Evolutionary conservation across 2,797 vertebrate genomes (phyloP).

Genomic region (Australoheros facetus): DNA sequence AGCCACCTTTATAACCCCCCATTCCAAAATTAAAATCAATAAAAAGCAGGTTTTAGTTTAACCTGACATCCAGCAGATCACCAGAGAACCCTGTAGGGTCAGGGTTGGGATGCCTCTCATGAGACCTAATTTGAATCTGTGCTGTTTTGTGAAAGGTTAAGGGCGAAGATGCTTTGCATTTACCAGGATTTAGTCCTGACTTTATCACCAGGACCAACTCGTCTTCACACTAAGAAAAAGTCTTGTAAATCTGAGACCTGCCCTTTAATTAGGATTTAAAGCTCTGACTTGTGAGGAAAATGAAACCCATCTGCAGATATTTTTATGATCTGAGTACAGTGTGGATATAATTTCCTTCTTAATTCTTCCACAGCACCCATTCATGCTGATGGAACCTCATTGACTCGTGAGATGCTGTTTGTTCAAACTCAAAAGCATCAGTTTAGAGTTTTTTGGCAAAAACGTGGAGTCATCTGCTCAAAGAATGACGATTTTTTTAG

Average conservation of each 20-base stretch:
- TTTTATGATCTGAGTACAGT: not conserved
- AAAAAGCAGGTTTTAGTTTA: not conserved
- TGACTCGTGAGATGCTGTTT: too few relatives aligned
- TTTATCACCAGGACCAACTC: not conserved
- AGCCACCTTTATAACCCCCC: not conserved
- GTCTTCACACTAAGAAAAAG: rapidly evolving
- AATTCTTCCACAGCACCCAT: not conserved
- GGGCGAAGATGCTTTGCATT: too few relatives aligned
- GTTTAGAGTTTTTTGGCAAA: not conserved
- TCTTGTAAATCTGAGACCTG: rapidly evolving
- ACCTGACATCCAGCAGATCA: not conserved
- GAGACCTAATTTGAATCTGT: not conserved
- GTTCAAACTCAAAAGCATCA: too few relatives aligned
- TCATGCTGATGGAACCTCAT: too few relatives aligned
- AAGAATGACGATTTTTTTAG: not conserved
- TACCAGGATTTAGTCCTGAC: not conserved
- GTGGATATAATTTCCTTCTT: not conserved
- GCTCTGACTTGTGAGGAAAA: too few relatives aligned
- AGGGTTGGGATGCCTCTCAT: not conserved
- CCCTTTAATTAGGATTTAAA: too few relatives aligned
- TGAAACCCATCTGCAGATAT: too few relatives aligned
- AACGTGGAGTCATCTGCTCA: not conserved
- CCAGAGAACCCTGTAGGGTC: not conserved
- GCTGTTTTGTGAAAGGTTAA: too few relatives aligned
- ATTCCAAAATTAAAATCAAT: not conserved